Conservation (phyloP, 2,113 vertebrate species). For the Coreoperca whiteheadi region DNA sequence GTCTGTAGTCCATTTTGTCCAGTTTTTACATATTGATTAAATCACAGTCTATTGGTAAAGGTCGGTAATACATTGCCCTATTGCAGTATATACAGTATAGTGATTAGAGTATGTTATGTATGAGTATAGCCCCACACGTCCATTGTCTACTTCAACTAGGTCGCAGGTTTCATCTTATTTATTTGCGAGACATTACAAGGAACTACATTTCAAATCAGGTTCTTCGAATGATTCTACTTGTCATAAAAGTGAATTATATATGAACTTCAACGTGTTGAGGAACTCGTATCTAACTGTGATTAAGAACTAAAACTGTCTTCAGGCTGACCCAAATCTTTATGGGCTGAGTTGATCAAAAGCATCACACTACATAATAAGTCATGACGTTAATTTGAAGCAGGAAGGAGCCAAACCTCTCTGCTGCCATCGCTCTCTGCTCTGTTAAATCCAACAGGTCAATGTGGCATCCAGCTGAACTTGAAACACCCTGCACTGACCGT, state of each 20-base stretch:
- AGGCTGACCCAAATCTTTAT: not conserved
- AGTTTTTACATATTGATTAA: too few species aligned
- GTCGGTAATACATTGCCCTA: too few species aligned
- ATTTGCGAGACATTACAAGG: not conserved
- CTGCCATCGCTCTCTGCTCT: not conserved
- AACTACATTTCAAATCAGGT: not conserved
- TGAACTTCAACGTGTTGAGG: not conserved
- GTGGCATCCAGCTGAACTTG: conserved; percentile 54
- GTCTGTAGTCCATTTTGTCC: too few species aligned
- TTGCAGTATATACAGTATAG: too few species aligned
- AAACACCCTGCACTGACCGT: conserved; percentile 51
- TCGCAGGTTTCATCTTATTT: not conserved
- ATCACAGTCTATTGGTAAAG: too few species aligned
- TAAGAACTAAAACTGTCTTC: not conserved
- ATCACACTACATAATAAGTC: not conserved
- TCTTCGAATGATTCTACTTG: not conserved
- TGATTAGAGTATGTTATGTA: too few species aligned
- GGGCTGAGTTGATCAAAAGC: not conserved
- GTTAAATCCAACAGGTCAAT: not conserved
- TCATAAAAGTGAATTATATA: not conserved
- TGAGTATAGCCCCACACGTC: too few species aligned
- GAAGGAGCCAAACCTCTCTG: not conserved
- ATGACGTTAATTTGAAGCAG: not conserved
- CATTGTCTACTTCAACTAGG: too few species aligned
- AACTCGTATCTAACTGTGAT: not conserved